A percentile compares a stretch with the other conserved stretches of the same genome.
phyloP scores from a whole-genome alignment of 1,140 invertebrate genomes.

The Maconellicoccus hirsutus region DNA sequence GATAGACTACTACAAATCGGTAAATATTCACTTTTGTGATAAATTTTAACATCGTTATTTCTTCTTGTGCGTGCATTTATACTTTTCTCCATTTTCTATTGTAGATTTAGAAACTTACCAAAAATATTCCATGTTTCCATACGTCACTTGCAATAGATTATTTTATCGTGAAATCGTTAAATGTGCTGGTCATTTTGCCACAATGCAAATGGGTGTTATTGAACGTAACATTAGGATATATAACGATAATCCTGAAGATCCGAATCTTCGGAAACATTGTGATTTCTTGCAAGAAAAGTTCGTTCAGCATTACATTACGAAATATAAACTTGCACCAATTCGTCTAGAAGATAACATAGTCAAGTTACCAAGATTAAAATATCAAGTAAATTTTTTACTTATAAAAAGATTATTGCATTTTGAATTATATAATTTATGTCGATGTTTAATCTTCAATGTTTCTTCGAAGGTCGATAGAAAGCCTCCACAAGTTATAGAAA shows the following conservation, averaged over 20 bases:
- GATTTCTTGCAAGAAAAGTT: slow-evolving; percentile 10
- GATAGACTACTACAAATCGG: background rate
- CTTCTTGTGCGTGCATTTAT: background rate
- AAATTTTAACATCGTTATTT: background rate
- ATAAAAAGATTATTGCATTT: too few species aligned
- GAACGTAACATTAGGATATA: background rate
- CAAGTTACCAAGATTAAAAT: background rate
- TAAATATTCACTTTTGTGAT: background rate
- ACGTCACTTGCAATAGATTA: background rate
- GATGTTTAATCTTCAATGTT: background rate
- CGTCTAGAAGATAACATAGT: background rate
- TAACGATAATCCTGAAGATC: background rate
- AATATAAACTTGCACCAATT: background rate
- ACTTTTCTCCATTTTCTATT: background rate
- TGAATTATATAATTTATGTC: too few species aligned
- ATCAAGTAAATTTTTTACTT: background rate
- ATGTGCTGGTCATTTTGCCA: background rate
- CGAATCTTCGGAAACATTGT: background rate
- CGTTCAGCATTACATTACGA: background rate
- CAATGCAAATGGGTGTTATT: background rate
- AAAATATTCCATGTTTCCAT: background rate
- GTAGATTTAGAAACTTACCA: background rate
- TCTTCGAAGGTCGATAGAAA: background rate
- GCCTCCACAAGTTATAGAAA: background rate
- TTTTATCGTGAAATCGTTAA: background rate